phyloP scores from a whole-genome alignment of 2,888 invertebrate species.

The Dione juno region DNA sequence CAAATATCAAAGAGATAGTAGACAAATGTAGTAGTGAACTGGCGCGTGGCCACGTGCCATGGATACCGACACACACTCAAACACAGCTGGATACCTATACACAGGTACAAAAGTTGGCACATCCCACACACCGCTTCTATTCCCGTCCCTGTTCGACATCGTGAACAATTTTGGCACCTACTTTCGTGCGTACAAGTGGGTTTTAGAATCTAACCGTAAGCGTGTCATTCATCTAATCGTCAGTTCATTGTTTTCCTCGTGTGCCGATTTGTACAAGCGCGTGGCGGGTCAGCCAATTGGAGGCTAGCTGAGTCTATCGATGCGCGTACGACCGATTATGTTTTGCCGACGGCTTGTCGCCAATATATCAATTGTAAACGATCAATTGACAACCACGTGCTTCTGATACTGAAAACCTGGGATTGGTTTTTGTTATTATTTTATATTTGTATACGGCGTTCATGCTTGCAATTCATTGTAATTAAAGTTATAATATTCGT shows the following conservation, averaged over 20 bases:
- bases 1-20: conserved; percentile 44
- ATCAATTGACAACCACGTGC: conserved; percentile 74
- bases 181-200: conserved; percentile 73
- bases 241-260: conserved; percentile 77
- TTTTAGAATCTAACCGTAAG: conserved; percentile 62
- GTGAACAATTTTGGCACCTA: conserved; percentile 78
- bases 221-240: conserved; percentile 81
- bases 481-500: neutral
- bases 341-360: conserved; percentile 64
- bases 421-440: neutral
- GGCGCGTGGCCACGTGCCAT: conserved; percentile 67
- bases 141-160: conserved; percentile 74
- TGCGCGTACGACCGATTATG: conserved; percentile 63
- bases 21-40: conserved; percentile 50
- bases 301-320: conserved; percentile 61
- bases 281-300: conserved; percentile 70
- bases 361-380: conserved; percentile 77
- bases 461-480: neutral
- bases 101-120: conserved; percentile 74
- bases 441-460: neutral
- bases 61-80: conserved; percentile 56
- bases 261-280: conserved; percentile 73
- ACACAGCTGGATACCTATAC: conserved; percentile 43
- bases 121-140: conserved; percentile 71
- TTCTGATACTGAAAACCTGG: conserved; percentile 54